Evolutionary conservation across 2,888 invertebrate genomes (phyloP), one percentile per base, ranked within the genome.

Genomic region (Tetramorium bicarinatum): DNA sequence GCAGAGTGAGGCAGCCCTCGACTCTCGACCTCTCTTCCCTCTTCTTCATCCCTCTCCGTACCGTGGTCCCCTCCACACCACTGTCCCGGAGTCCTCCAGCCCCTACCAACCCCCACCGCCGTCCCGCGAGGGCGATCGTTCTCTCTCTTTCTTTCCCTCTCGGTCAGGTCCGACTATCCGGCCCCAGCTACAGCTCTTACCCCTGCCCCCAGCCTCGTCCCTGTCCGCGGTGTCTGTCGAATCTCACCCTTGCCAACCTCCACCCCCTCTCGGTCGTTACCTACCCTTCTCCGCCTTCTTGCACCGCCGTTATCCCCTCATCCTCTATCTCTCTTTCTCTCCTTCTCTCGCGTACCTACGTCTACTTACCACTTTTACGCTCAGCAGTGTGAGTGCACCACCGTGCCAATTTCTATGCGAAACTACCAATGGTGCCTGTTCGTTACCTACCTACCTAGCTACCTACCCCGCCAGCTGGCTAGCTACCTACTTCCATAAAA

Each of bases 1-100:
- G 95, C 95, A 94, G 94, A 95, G 95, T 94, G 94, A 94, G 93
- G 94, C 91, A 92, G 91, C 92, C 93, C 93, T 91, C 92, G 92
- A 92, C 89, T 91, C 91, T 91, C 91, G 91, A 93, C 91, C 92
- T 82, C 77, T 82, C 88, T 74, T 86, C 89, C 82, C 83, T 67
- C 44, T 83, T 85, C 83, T 66, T 62, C 66, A 41, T 25, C 62
- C 80, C 79, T 21, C 62, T 64, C 52, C 38, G 49, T 44, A 38
- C 79, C 79, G 21, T 29, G 8, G n/a, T 15, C 67, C 74, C 79
- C 74, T 38, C 79, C 47, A 72, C 25, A 11, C 54, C 6, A 25
- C 59, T 79, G 56, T 44, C 74, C 59, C 56, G 79, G 74, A 79
- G 44, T 71, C 59, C 74, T 72, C 79, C 79, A 79, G 44, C 79